Base-by-base conservation (phyloP, 2,113 vertebrate genomes). In the Chloropsis cyanopogon region DNA sequence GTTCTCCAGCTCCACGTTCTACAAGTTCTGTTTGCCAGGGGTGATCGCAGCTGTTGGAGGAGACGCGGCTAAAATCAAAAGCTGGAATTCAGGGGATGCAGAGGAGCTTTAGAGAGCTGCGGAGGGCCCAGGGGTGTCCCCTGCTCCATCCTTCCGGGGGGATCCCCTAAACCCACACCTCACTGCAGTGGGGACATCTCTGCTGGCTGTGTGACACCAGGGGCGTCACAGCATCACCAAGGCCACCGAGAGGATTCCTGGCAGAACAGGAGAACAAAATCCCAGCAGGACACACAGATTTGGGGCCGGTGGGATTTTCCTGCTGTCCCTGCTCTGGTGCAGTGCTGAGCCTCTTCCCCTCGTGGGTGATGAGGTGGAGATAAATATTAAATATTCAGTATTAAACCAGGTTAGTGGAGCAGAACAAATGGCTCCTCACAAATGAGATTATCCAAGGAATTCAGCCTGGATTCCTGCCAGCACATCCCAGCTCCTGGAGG, bases 341-440 rank as follows among this genome's bases (percentile, higher is more conserved):
- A 41, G 52, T 7, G n/a, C 64, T 35, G 65, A 86, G 78, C 37
- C 59, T 61, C 75, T 50, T 41, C 33, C 79, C 56, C n/a, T 63
- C 42, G 12, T n/a, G 92, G 90, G 57, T 19, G 57, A 91, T 72
- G 22, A 3, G 41, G 75, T 31, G 29, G 59, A 80, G 86, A 87
- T 76, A 80, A 88, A 92, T 41, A 54, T 26, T 44, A 31, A 81
- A 69, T 56, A 66, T 73, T 75, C 16, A 41, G 37, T 25, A 60
- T 44, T 61, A 60, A 83, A 70, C 41, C 82, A 78, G 86, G 72
- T 86, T 60, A 96, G 88, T 33, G 91, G 86, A 88, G 91, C 91
- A 95, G 88, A 96, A 94, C 72, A 81, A 94, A 93, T 66, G 64
- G 60, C 49, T 63, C 33, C 44, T 92, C 77, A 86, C 77, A 88